Conservation (phyloP, 2,113 vertebrate genomes). For the Quiscalus mexicanus region DNA sequence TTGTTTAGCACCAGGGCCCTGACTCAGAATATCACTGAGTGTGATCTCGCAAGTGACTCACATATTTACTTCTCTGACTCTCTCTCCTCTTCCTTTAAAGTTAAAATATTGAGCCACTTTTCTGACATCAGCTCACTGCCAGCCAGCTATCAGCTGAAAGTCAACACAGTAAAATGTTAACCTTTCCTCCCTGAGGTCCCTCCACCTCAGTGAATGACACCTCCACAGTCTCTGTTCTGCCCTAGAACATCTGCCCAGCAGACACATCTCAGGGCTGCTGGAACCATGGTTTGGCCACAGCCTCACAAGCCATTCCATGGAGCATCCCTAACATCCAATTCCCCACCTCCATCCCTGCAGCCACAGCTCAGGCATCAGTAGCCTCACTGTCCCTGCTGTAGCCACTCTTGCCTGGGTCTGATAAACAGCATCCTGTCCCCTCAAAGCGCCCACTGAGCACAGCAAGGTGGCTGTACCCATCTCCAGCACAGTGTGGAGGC, state of each 20-base stretch:
- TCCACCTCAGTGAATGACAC: background rate
- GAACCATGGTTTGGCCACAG: background rate
- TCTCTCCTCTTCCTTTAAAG: conserved; percentile 35
- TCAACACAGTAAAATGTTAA: background rate
- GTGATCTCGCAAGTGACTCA: conserved; percentile 50
- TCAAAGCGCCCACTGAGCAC: rapidly evolving
- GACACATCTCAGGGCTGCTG: background rate
- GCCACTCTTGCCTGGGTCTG: background rate
- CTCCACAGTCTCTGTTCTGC: background rate
- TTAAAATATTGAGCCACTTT: background rate
- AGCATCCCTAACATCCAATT: background rate
- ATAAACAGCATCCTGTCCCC: background rate
- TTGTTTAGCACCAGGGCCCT: background rate
- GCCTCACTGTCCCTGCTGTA: background rate
- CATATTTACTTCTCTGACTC: background rate
- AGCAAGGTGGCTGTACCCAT: background rate
- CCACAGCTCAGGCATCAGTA: too few species aligned
- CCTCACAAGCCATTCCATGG: rapidly evolving
- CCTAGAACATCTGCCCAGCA: background rate
- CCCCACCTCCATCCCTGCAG: background rate
- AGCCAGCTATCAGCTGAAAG: conserved; percentile 18
- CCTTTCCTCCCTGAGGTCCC: background rate
- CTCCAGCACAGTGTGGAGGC: rapidly evolving
- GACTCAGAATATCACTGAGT: background rate
- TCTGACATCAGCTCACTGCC: conserved; percentile 35